Base-by-base conservation (phyloP, 1,140 invertebrate genomes). In the Heliconius congener region DNA sequence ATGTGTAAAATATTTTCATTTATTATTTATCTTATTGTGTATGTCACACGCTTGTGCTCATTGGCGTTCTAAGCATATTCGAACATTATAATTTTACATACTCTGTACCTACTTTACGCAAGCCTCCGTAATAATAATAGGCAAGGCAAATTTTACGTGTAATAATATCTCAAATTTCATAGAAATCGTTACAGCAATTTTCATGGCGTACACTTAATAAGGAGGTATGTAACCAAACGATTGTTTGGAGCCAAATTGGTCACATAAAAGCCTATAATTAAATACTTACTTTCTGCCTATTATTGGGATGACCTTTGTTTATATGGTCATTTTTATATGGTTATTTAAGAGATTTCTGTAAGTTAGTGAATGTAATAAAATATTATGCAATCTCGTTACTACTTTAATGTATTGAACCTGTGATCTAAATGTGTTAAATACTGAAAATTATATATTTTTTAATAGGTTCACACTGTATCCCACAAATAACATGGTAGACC, bases 141-240 rank as follows among this genome's bases (percentile, higher is more conserved):
- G 19, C 27, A 27, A 5, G 11, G 23, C 60, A 13, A 66, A 66
- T 66, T 66, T 30, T 30, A 66, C 27, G 60, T 66, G 42, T 27
- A 30, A 66, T 50, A 46, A 73, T 73, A 52, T 19, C 50, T 52
- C 42, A 27, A 39, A 46, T 73, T 73, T 73, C 50, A 23, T 73
- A 46, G 39, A 73, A 73, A 73, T 73, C 72, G 37, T 73, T 73
- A 73, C 18, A 73, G 27, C 39, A 73, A 73, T 73, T 46, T 50
- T 50, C 9, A 16, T 73, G 18, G 4, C 42, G 72, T 27, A 73
- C 18, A 19, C 9, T 73, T 66, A 66, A 27, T 66, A 16, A 66
- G 60, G 11, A 6, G 60, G 27, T 16, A 27, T 66, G 60, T 66
- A 66, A 11, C 23, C 27, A 66, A 66, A 66, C n/a, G n/a, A 66